Evolutionary conservation across 2,888 invertebrate species (phyloP).

Genomic region (Eupeodes latifasciatus): DNA sequence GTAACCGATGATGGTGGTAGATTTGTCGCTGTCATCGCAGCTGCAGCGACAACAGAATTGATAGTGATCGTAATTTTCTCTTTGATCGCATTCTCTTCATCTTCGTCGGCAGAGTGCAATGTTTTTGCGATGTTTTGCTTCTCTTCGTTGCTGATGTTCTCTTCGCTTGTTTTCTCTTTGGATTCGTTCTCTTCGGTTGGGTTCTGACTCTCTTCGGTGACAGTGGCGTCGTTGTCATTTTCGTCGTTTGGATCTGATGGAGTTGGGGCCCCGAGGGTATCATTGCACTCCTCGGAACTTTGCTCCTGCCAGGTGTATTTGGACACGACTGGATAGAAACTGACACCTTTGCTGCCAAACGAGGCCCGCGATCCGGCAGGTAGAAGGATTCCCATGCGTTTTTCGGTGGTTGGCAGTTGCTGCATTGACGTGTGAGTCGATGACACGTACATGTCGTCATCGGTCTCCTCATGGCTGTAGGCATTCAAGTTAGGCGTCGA

Average conservation of each 20-base stretch:
- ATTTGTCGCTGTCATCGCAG: constrained; percentile 23
- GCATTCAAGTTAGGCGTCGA: constrained; percentile 88
- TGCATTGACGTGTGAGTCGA: constrained; percentile 87
- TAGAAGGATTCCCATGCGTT: constrained; percentile 83
- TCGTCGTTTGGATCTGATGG: constrained; percentile 42
- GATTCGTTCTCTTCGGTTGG: constrained; percentile 33
- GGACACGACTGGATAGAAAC: constrained; percentile 91
- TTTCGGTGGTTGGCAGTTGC: constrained; percentile 83
- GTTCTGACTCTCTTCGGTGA: constrained; percentile 72
- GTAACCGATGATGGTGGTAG: constrained; percentile 13
- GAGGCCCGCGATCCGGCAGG: constrained; percentile 82
- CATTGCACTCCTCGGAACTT: constrained; percentile 84
- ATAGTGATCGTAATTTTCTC: constrained; percentile 70
- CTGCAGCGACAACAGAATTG: constrained; percentile 52
- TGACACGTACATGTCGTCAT: constrained; percentile 86
- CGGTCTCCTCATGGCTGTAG: constrained; percentile 81
- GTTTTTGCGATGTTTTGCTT: constrained; percentile 71
- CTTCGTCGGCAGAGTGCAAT: neutral
- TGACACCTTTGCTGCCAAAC: constrained; percentile 87
- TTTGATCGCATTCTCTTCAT: constrained; percentile 38
- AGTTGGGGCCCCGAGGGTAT: constrained; percentile 41
- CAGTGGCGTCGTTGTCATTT: constrained; percentile 79
- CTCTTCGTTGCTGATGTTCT: constrained; percentile 18
- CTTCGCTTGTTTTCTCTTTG: constrained; percentile 11
- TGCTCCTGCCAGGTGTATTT: constrained; percentile 91